These are phyloP conservation scores for Pachypanchax playfairii DNA, from an alignment of 2,113 vertebrate species.

Conservation along the genomic window DNA sequence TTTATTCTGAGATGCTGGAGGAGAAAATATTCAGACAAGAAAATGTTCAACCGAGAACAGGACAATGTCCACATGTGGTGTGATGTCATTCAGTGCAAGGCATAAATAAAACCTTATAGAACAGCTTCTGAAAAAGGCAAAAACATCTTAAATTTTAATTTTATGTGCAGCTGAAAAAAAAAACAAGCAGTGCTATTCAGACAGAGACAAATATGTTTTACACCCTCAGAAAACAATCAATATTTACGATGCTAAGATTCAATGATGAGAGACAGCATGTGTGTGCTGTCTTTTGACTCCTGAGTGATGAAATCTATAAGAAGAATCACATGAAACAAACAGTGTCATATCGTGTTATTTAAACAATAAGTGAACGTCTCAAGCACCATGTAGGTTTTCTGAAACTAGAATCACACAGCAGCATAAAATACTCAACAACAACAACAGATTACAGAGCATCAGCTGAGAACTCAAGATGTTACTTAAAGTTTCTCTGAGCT, in stretches of 20 bases:
- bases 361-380: too few species aligned
- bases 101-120: conserved; percentile 2
- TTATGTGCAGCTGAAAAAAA: conserved; percentile 28
- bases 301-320: too few species aligned
- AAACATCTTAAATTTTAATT: background rate
- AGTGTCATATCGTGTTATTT: too few species aligned
- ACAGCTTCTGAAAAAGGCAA: conserved; percentile 33
- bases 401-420: too few species aligned
- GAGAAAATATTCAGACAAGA: too few species aligned
- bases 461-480: background rate
- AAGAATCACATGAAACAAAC: too few species aligned
- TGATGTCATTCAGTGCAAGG: conserved; percentile 7
- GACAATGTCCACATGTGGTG: conserved; percentile 1
- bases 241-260: background rate
- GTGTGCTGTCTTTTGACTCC: too few species aligned
- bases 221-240: background rate
- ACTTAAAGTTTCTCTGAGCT: too few species aligned
- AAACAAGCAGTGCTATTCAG: conserved; percentile 22
- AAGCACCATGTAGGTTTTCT: too few species aligned
- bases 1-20: background rate
- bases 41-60: conserved; percentile 6
- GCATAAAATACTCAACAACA: too few species aligned
- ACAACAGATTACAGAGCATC: background rate
- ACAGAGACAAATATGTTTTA: background rate
- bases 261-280: background rate